Base-by-base conservation (phyloP, 2,888 invertebrate species). In the Carcina quercana region DNA sequence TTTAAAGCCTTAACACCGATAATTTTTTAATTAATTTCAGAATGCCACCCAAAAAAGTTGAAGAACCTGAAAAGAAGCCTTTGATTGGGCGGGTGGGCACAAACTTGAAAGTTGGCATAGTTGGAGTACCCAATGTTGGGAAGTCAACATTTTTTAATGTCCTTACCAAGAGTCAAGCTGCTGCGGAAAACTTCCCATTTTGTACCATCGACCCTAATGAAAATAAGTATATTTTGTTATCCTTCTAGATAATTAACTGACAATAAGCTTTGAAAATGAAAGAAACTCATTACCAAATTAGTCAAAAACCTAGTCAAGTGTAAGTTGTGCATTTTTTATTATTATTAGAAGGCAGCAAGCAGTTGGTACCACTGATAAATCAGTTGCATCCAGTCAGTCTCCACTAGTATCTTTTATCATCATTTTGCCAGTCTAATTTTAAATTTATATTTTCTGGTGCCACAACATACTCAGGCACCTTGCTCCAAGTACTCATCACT, bases 161-260 rank as follows among this genome's bases (percentile, higher is more conserved):
- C 13, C 84, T 99, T 43, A 99, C 99, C 15, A 97, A 98, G 74
- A 97, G 97, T 69, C 92, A 94, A 60, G 98, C 96, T 4, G 92
- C 97, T 33, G 99, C 99, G 30, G 99, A 98, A 72, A 99, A 99
- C 73, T 99, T 98, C 69, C 98, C 99, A 1, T 99, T 99, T 87
- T 99, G 99, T 86, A 99, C 99, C 74, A 99, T 99, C 70, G 98
- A 99, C 84, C 99, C 99, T 28, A 98, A 98, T 94, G 98, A 99
- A 90, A 98, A 96, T 97, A 95, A 96, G 96, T 96, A 92, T 90
- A 34, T 22, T 4, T 17, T 17, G 5, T 17, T 17, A 5, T 17
- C 17, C 7, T 17, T 7, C 17, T 17, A 7, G 17, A 17, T 5
- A 5, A 17, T 5, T 17, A 17, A 17, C n/a, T 5, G 17, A 17